Evolutionary conservation across 2,888 invertebrate genomes (phyloP).

Genomic region (Candidula unifasciata): DNA sequence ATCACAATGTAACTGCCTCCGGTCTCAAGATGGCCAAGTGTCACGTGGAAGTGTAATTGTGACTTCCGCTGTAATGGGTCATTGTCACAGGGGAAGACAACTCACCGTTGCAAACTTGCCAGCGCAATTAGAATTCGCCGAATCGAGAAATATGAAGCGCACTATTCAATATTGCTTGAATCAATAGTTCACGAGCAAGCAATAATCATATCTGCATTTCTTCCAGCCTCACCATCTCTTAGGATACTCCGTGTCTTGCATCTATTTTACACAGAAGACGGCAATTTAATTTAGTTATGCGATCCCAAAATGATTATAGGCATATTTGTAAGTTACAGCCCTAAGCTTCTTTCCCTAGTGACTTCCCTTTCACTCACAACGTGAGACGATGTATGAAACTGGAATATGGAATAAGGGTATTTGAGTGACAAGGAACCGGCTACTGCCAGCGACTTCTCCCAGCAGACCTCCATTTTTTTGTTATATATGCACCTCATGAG

Average conservation of each 20-base stretch:
- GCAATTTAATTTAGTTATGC: constrained; percentile 23
- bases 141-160: constrained; percentile 57
- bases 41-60: constrained; percentile 44
- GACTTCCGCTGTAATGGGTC: constrained; percentile 41
- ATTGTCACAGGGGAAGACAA: constrained; percentile 37
- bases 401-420: constrained; percentile 33
- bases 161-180: constrained; percentile 57
- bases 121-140: constrained; percentile 54
- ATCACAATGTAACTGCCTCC: constrained; percentile 42
- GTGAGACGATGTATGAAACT: constrained; percentile 26
- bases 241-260: background rate
- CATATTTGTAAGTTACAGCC: constrained; percentile 42
- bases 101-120: constrained; percentile 52
- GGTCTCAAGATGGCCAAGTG: constrained; percentile 39
- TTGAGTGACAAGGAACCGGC: constrained; percentile 29
- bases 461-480: background rate
- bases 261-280: background rate
- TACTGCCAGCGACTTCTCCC: constrained; percentile 20
- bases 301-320: constrained; percentile 34
- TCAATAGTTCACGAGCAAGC: constrained; percentile 54
- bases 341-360: constrained; percentile 5
- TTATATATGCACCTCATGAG: constrained; percentile 41
- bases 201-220: constrained; percentile 52
- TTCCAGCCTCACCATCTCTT: constrained; percentile 10
- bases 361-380: constrained; percentile 17